These are phyloP conservation scores for Pandemis cinnamomeana DNA, from an alignment of 2,888 invertebrate species.

Conservation along the genomic window DNA sequence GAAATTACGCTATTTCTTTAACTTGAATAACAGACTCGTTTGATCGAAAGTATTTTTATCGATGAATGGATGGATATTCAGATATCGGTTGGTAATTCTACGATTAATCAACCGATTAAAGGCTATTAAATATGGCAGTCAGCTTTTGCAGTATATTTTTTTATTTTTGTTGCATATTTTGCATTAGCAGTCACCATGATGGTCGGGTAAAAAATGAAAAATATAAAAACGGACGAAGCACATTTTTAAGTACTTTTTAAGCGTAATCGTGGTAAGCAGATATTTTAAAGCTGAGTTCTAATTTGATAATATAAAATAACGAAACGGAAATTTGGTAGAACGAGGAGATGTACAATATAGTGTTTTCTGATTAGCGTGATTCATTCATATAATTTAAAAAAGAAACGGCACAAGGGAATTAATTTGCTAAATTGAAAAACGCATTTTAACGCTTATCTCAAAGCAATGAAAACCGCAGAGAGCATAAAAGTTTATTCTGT, in stretches of 20 bases:
- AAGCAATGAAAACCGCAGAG: not conserved
- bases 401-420: not conserved
- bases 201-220: slow-evolving; percentile 48
- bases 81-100: slow-evolving; percentile 19
- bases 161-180: slow-evolving; percentile 46
- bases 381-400: not conserved
- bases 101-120: slow-evolving; percentile 33
- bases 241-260: slow-evolving; percentile 57
- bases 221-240: slow-evolving; percentile 48
- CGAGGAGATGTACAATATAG: not conserved
- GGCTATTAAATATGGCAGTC: not conserved
- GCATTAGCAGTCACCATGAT: slow-evolving; percentile 45
- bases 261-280: slow-evolving; percentile 57
- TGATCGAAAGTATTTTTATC: slow-evolving; percentile 8
- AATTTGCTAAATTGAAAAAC: not conserved
- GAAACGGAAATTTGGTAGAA: slow-evolving; percentile 41
- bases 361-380: not conserved
- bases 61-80: slow-evolving; percentile 2
- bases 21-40: not conserved
- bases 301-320: slow-evolving; percentile 60
- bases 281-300: slow-evolving; percentile 63
- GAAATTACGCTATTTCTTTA: slow-evolving; percentile 18
- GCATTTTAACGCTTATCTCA: slow-evolving; percentile 30
- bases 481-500: not conserved
- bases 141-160: slow-evolving; percentile 41